Evolutionary conservation across 2,888 invertebrate genomes (phyloP).

Genomic region (Glyphotaelius pellucidus): DNA sequence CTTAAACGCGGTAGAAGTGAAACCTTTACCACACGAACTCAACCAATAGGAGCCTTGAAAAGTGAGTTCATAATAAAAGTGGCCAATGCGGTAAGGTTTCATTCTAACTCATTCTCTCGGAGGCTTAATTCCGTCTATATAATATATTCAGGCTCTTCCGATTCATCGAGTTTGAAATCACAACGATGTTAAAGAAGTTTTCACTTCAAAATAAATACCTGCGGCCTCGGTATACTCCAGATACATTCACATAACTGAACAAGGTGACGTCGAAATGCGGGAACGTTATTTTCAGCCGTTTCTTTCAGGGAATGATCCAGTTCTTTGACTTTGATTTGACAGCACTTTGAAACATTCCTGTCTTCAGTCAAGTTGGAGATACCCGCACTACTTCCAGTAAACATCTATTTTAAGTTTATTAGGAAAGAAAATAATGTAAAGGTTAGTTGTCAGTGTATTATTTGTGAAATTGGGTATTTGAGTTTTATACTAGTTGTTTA

Average conservation of each 20-base stretch:
- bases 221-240: no score
- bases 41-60: no score
- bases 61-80: no score
- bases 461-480: not conserved
- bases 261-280: not conserved
- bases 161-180: no score
- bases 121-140: no score
- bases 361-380: not conserved
- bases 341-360: not conserved
- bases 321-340: constrained; percentile 23
- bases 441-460: not conserved
- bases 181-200: no score
- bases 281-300: not conserved
- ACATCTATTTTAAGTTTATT: not conserved
- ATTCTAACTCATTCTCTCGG: no score
- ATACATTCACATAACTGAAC: not conserved
- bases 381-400: not conserved
- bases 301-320: not conserved
- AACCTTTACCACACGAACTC: no score
- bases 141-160: no score
- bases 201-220: no score
- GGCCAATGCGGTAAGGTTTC: no score
- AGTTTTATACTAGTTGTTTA: not conserved
- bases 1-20: no score
- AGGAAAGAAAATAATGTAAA: not conserved